Evolutionary conservation across 2,888 invertebrate species (phyloP).

Genomic region (Euplagia quadripunctaria): DNA sequence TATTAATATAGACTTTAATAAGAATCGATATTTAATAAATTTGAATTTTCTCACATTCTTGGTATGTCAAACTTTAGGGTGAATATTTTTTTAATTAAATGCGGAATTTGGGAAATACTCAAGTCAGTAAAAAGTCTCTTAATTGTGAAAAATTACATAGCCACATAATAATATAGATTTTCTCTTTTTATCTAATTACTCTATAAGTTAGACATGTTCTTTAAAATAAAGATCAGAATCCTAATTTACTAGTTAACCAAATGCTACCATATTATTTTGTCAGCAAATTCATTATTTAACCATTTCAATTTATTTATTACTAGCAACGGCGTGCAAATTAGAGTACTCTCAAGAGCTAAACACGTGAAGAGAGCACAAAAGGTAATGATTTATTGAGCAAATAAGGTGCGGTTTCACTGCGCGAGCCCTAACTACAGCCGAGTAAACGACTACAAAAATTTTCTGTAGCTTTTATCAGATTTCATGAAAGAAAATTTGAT

Average conservation of each 20-base stretch:
- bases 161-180: too few species aligned
- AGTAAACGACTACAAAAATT: not conserved
- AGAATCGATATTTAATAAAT: too few species aligned
- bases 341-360: conserved; percentile 26
- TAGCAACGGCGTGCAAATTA: conserved; percentile 40
- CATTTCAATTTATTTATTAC: conserved; percentile 28
- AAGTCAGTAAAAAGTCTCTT: too few species aligned
- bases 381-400: conserved; percentile 47
- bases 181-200: not conserved
- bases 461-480: not conserved
- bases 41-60: too few species aligned
- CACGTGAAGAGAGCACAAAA: conserved; percentile 43
- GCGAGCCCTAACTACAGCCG: conserved; percentile 19
- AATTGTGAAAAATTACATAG: not conserved
- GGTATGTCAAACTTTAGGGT: too few species aligned
- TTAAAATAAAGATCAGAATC: not conserved
- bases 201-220: not conserved
- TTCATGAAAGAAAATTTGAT: not conserved
- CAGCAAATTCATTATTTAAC: conserved; percentile 31
- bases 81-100: too few species aligned
- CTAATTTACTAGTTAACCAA: not conserved
- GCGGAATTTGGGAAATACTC: too few species aligned
- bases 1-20: too few species aligned
- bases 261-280: conserved; percentile 12
- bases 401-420: conserved; percentile 31